Conservation (phyloP, 2,113 vertebrate genomes). For the Thunnus maccoyii region DNA sequence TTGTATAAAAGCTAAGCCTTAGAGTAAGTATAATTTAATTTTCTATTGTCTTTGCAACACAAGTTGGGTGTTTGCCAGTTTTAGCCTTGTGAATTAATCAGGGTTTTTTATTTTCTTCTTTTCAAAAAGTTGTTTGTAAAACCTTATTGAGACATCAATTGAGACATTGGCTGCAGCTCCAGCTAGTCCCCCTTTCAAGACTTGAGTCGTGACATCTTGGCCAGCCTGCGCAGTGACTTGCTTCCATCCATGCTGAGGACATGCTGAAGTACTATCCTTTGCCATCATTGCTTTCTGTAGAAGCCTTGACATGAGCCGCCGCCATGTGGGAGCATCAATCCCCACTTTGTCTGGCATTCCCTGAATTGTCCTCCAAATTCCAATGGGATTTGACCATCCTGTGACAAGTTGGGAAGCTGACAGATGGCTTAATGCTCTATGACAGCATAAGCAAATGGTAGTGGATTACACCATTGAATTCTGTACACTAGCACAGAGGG, state of each 20-base stretch:
- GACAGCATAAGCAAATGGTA: conserved; percentile 6
- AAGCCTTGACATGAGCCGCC: conserved; percentile 4
- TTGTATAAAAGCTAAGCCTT: conserved; percentile 7
- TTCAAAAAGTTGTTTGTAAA: neutral
- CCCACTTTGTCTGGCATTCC: conserved; percentile 1
- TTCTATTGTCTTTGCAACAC: conserved; percentile 13
- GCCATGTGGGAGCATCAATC: neutral
- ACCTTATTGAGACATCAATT: conserved; percentile 16
- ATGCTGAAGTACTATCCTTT: neutral
- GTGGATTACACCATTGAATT: neutral
- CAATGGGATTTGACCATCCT: conserved; percentile 6
- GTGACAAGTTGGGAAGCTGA: conserved; percentile 24
- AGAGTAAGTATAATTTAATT: conserved; percentile 6
- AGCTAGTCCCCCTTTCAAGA: neutral
- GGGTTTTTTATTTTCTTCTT: neutral
- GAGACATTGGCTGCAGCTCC: neutral
- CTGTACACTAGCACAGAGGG: neutral
- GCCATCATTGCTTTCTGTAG: neutral
- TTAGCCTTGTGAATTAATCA: conserved; percentile 12
- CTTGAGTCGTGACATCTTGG: neutral
- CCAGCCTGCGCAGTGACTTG: neutral
- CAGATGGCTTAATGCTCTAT: conserved; percentile 6
- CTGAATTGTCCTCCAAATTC: neutral
- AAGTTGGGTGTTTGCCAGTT: conserved; percentile 24
- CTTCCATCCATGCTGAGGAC: no score